phyloP scores from a whole-genome alignment of 2,113 vertebrate genomes.

The Syrmaticus mikado region DNA sequence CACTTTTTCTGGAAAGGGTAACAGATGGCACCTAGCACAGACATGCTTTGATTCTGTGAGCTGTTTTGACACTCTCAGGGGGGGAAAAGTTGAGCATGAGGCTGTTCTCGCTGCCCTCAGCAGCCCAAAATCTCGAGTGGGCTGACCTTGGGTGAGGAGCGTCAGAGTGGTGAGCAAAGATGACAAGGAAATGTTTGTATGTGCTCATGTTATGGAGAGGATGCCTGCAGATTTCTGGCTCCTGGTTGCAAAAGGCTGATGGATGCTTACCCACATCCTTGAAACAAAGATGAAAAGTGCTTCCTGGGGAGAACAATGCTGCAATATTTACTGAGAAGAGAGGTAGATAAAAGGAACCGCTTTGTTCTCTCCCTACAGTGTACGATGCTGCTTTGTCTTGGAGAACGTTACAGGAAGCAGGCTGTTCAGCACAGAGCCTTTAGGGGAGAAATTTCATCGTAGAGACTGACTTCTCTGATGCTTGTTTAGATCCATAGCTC shows the following conservation, averaged over 20 bases:
- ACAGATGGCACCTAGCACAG: conserved; percentile 25
- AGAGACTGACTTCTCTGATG: neutral
- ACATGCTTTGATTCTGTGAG: neutral
- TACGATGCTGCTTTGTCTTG: conserved; percentile 15
- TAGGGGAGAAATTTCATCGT: neutral
- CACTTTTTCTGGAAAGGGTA: conserved; percentile 1
- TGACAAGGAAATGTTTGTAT: neutral
- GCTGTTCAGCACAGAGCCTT: neutral
- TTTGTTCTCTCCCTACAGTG: neutral
- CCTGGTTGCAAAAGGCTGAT: neutral
- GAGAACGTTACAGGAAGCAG: neutral
- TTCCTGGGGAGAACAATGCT: conserved; percentile 13
- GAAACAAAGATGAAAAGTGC: conserved; percentile 31
- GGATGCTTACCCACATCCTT: neutral
- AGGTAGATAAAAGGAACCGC: neutral
- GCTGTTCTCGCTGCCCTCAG: neutral
- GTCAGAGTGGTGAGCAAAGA: neutral
- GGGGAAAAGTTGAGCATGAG: fast-evolving
- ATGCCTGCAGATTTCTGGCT: neutral
- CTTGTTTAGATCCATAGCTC: neutral
- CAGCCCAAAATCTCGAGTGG: neutral
- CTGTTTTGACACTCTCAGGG: neutral
- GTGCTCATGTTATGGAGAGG: neutral
- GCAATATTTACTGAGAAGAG: conserved; percentile 42
- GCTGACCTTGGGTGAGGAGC: neutral